A percentile compares a stretch with the other conserved stretches of the same genome.
These are phyloP conservation scores for Mythimna pallens DNA, from an alignment of 2,888 invertebrate genomes.

Conservation along the genomic window DNA sequence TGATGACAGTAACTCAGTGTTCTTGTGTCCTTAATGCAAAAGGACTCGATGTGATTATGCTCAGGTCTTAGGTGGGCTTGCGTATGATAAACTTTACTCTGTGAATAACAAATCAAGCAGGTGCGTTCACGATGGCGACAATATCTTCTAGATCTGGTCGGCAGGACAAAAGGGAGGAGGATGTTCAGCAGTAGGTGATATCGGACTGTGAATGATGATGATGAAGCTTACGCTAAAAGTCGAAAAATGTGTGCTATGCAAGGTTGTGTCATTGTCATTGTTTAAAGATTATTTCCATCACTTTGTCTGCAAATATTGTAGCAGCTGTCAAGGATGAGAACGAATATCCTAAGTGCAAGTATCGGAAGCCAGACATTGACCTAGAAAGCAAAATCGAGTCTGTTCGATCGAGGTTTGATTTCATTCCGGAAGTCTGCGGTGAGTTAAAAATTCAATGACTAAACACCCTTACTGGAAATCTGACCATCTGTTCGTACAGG, in stretches of 20 bases:
- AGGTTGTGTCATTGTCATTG: too few relatives aligned
- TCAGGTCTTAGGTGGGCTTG: too few relatives aligned
- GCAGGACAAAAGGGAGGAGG: not conserved
- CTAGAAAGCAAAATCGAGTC: not conserved
- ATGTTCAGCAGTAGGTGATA: not conserved
- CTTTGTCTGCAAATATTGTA: not conserved
- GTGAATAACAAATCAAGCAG: not conserved
- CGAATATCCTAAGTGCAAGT: not conserved
- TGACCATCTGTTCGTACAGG: slow-evolving; percentile 1
- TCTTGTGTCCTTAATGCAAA: not conserved
- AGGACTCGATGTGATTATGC: not conserved
- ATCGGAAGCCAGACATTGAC: not conserved
- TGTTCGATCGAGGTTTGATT: not conserved
- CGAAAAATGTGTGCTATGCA: not conserved
- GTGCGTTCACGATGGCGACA: not conserved
- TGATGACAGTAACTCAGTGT: not conserved
- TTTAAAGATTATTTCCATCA: not conserved
- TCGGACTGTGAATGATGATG: not conserved
- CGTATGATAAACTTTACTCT: too few relatives aligned
- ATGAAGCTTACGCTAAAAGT: not conserved
- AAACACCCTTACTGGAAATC: slow-evolving; percentile 19
- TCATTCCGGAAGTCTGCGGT: slow-evolving; percentile 12
- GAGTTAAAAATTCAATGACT: slow-evolving; percentile 18
- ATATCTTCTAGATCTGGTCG: not conserved
- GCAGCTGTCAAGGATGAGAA: not conserved